Conservation (phyloP, 2,113 vertebrate species). For the Percina caprodes region DNA sequence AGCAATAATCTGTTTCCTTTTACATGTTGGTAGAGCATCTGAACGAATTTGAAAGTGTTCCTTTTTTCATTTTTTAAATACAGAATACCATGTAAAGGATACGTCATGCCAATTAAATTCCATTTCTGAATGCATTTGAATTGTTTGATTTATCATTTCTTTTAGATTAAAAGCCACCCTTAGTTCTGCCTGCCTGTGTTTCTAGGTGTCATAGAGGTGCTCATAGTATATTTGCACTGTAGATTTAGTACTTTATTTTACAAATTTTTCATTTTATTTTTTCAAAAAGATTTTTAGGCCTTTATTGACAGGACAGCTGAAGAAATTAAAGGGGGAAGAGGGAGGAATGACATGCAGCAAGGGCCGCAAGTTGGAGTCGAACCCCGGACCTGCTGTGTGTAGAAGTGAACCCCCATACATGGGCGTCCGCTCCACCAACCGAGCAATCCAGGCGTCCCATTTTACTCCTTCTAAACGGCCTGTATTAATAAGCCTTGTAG, state of each 20-base stretch:
- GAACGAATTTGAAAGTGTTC: conserved; percentile 45
- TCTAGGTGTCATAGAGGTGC: background rate
- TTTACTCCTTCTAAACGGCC: background rate
- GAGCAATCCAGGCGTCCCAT: background rate
- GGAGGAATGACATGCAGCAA: too few species aligned
- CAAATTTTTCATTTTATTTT: too few species aligned
- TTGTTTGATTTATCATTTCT: conserved; percentile 34
- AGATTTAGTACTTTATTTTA: background rate
- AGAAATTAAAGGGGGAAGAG: too few species aligned
- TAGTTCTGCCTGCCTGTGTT: background rate
- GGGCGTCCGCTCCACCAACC: too few species aligned
- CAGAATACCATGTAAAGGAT: conserved; percentile 75
- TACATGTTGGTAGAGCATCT: conserved; percentile 50
- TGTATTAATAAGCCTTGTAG: background rate
- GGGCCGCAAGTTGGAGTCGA: too few species aligned
- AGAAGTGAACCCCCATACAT: too few species aligned
- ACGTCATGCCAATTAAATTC: conserved; percentile 75
- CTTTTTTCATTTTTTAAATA: conserved; percentile 61
- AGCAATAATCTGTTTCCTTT: conserved; percentile 80
- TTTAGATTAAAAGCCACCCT: background rate
- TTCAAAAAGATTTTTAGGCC: too few species aligned
- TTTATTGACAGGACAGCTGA: too few species aligned
- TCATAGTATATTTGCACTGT: background rate
- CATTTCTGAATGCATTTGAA: conserved; percentile 73
- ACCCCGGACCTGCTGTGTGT: too few species aligned